Percentiles rank a stretch among this genome's conserved stretches.
phyloP scores from a whole-genome alignment of 2,797 vertebrate genomes.

The Macropodus opercularis region DNA sequence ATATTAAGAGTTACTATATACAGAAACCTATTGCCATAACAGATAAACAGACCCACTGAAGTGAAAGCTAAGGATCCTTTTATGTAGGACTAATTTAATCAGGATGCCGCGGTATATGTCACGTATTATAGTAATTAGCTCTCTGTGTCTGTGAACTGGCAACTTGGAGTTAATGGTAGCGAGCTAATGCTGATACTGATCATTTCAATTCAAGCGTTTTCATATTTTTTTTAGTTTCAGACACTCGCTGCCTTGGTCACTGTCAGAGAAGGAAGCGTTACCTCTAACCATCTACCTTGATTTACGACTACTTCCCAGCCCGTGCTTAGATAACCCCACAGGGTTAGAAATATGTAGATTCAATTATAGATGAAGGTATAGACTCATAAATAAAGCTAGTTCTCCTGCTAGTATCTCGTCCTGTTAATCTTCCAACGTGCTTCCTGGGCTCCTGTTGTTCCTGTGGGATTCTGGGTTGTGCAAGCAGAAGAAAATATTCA shows the following conservation, averaged over 20 bases:
- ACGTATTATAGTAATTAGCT: too few relatives aligned
- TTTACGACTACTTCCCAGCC: constrained; percentile 14
- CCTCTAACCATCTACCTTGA: constrained; percentile 5
- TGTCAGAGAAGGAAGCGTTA: neutral
- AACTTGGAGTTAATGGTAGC: too few relatives aligned
- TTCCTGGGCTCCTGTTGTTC: neutral
- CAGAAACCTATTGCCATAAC: constrained; percentile 5
- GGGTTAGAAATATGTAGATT: neutral
- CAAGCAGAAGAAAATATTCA: neutral
- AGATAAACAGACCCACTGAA: constrained; percentile 50
- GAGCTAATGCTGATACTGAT: too few relatives aligned
- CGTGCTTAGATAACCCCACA: neutral
- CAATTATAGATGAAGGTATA: neutral
- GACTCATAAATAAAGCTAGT: constrained; percentile 15
- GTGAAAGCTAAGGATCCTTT: constrained; percentile 6
- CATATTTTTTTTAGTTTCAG: neutral
- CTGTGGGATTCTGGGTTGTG: neutral
- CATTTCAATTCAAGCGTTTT: too few relatives aligned
- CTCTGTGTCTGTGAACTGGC: too few relatives aligned
- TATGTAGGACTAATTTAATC: neutral
- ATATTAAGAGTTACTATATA: constrained; percentile 55
- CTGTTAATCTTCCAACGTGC: neutral
- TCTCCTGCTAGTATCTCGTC: neutral
- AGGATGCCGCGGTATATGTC: neutral
- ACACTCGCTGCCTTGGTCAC: constrained; percentile 4